phyloP scores from a whole-genome alignment of 2,797 vertebrate species.

The Acrocephalus scirpaceus region DNA sequence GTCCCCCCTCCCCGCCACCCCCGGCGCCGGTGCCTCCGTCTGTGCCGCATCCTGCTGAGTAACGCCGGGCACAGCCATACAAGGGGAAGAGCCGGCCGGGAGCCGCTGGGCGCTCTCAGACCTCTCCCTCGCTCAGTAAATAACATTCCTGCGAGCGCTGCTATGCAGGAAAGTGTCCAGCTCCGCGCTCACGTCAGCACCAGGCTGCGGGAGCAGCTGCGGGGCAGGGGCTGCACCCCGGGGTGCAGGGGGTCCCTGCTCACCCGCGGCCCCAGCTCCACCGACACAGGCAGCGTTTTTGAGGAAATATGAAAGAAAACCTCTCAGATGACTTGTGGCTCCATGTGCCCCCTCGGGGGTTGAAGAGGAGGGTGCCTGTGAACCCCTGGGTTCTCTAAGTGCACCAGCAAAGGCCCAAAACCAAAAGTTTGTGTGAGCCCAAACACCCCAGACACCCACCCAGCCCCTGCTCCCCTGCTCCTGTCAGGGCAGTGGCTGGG shows the following conservation, averaged over 20 bases:
- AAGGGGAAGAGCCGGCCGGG: slow-evolving; percentile 53
- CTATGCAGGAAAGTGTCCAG: slow-evolving; percentile 43
- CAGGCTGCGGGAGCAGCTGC: neutral
- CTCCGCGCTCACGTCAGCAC: neutral
- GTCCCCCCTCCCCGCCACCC: neutral
- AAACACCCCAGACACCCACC: accelerated
- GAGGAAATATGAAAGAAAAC: neutral
- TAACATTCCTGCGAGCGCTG: slow-evolving; percentile 62
- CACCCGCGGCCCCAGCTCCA: accelerated
- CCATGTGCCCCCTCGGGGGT: accelerated
- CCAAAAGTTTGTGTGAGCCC: accelerated
- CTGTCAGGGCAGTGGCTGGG: accelerated
- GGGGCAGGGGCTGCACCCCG: neutral
- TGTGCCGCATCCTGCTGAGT: slow-evolving; percentile 76
- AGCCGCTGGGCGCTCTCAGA: slow-evolving; percentile 2
- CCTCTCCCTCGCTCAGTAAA: slow-evolving; percentile 63
- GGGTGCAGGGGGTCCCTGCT: neutral
- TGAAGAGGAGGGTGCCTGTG: neutral
- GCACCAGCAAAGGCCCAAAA: neutral
- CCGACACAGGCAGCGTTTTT: accelerated
- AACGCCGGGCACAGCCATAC: slow-evolving; percentile 63
- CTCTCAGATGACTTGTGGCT: accelerated
- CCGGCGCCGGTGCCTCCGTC: slow-evolving; percentile 39
- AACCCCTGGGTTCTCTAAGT: neutral
- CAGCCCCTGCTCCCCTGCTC: accelerated